Evolutionary conservation across 23 tunicate genomes (phyloP).

Genomic region (Ciona savignyi): DNA sequence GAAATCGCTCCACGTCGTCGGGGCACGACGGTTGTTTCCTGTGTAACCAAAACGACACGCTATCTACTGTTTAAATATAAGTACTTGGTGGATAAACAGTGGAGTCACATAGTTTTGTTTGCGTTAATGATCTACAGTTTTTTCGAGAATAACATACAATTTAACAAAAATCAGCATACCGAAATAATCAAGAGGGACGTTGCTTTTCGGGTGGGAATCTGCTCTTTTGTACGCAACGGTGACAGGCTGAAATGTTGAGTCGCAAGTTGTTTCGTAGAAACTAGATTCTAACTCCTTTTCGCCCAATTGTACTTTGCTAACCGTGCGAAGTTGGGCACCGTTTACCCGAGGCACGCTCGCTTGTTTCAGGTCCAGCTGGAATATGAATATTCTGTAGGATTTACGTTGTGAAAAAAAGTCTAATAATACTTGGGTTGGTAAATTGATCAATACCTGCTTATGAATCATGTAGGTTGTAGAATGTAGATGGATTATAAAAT

Average conservation of each 20-base stretch:
- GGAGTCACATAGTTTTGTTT: too few relatives aligned
- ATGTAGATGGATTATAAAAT: too few relatives aligned
- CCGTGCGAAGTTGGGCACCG: conserved; percentile 64
- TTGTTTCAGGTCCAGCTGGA: neutral
- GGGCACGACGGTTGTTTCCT: neutral
- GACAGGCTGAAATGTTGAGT: conserved; percentile 46
- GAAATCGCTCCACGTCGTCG: conserved; percentile 62
- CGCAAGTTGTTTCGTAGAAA: conserved; percentile 74
- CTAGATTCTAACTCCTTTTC: conserved; percentile 31
- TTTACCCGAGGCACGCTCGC: conserved; percentile 26
- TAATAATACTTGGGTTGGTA: too few relatives aligned
- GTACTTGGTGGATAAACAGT: too few relatives aligned
- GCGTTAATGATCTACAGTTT: too few relatives aligned
- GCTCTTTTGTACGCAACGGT: conserved; percentile 33
- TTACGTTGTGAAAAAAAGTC: too few relatives aligned
- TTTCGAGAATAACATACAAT: too few relatives aligned
- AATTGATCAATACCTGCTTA: too few relatives aligned
- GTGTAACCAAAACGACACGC: neutral
- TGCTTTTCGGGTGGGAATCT: conserved; percentile 55
- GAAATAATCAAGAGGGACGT: conserved; percentile 60
- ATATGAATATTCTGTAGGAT: neutral
- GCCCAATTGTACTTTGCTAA: conserved; percentile 66
- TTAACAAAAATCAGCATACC: conserved; percentile 31
- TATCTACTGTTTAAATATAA: too few relatives aligned
- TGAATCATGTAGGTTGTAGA: too few relatives aligned